These are phyloP conservation scores for Drosophila bocki DNA, from an alignment of 1,140 invertebrate species.

Conservation along the genomic window DNA sequence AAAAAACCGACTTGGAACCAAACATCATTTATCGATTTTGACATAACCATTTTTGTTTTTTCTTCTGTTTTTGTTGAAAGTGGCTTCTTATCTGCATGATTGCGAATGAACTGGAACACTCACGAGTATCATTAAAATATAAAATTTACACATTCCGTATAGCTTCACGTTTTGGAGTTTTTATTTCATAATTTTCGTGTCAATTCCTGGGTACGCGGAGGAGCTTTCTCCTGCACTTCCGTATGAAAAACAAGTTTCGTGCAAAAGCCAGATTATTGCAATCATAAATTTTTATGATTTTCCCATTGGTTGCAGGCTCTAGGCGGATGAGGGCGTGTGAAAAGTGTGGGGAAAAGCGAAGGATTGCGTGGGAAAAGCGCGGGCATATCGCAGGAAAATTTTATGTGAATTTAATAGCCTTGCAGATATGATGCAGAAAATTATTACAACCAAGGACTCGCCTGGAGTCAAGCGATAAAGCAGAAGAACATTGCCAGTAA, in stretches of 20 bases:
- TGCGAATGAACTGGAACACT: constrained; percentile 37
- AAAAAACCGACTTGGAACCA: background rate
- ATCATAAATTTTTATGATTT: constrained; percentile 81
- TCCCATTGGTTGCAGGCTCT: constrained; percentile 60
- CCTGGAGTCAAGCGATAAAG: constrained; percentile 26
- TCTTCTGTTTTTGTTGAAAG: background rate
- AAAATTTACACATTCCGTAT: constrained; percentile 6
- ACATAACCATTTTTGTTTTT: constrained; percentile 48
- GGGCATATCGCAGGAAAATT: constrained; percentile 39
- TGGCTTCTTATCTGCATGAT: constrained; percentile 37
- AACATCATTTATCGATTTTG: constrained; percentile 47
- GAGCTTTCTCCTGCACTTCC: constrained; percentile 30
- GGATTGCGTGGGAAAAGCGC: constrained; percentile 55
- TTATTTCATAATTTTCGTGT: constrained; percentile 48
- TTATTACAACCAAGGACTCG: constrained; percentile 54
- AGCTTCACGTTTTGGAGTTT: constrained; percentile 1
- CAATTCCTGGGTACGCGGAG: constrained; percentile 4
- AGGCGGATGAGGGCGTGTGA: constrained; percentile 8
- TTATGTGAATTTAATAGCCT: constrained; percentile 77
- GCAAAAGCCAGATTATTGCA: constrained; percentile 69
- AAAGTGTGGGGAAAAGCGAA: constrained; percentile 18
- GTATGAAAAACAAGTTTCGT: constrained; percentile 51
- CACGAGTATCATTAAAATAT: constrained; percentile 30
- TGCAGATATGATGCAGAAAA: constrained; percentile 77
- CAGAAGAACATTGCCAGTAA: constrained; percentile 6